Conservation (phyloP, 2,888 invertebrate species). For the Gari tellinella region DNA sequence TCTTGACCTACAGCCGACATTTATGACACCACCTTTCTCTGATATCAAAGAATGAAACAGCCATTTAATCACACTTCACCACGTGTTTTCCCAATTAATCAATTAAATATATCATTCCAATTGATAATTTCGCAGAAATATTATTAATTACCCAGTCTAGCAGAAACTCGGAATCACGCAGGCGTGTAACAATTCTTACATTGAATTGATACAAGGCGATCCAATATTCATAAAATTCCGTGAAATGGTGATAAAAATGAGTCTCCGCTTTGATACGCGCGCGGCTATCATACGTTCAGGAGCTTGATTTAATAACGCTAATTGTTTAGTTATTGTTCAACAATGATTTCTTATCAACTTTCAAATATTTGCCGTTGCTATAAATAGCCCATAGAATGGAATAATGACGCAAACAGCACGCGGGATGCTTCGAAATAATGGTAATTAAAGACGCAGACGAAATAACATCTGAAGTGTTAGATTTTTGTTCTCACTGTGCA, state of each 20-base stretch:
- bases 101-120: conserved; percentile 58
- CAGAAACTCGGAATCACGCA: conserved; percentile 1
- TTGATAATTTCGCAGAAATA: conserved; percentile 30
- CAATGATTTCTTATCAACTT: conserved; percentile 34
- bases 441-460: conserved; percentile 34
- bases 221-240: conserved; percentile 42
- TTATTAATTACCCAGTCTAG: conserved; percentile 42
- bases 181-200: conserved; percentile 8
- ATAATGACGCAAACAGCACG: conserved; percentile 48
- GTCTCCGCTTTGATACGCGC: conserved; percentile 46
- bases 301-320: conserved; percentile 54
- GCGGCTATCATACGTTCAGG: conserved; percentile 14
- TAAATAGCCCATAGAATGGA: conserved; percentile 44
- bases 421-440: conserved; percentile 52
- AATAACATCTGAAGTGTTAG: not conserved
- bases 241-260: conserved; percentile 47
- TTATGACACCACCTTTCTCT: not conserved
- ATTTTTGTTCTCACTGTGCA: not conserved
- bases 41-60: conserved; percentile 34
- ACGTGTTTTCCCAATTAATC: conserved; percentile 42
- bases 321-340: conserved; percentile 57
- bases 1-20: not conserved
- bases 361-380: conserved; percentile 55
- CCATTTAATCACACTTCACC: conserved; percentile 26
- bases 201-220: conserved; percentile 34